Conservation (phyloP, 2,888 invertebrate genomes). For the Ectemnius continuus region DNA sequence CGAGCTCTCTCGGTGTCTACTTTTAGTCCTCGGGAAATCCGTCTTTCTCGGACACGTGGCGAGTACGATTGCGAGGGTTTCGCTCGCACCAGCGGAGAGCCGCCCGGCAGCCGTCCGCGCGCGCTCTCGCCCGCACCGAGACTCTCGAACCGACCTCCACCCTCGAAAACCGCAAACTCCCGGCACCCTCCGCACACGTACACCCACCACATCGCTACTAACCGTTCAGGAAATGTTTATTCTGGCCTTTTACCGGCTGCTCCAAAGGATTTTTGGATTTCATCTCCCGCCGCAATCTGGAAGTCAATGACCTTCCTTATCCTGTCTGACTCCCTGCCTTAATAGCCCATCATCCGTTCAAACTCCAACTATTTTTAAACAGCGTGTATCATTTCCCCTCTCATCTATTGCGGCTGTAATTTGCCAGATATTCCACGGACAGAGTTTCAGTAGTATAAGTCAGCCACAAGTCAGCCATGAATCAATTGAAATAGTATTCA, state of each 20-base stretch:
- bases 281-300: slow-evolving; percentile 46
- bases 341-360: neutral
- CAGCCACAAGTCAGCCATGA: no score
- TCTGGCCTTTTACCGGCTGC: slow-evolving; percentile 64
- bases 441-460: no score
- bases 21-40: slow-evolving; percentile 57
- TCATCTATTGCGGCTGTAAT: no score
- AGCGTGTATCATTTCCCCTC: no score
- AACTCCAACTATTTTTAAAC: neutral
- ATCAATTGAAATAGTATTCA: neutral
- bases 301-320: slow-evolving; percentile 49
- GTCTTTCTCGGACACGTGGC: slow-evolving; percentile 46
- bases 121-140: slow-evolving; percentile 54
- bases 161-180: slow-evolving; percentile 70
- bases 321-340: neutral
- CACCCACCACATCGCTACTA: slow-evolving; percentile 64
- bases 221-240: slow-evolving; percentile 74
- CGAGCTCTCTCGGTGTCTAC: slow-evolving; percentile 53
- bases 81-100: slow-evolving; percentile 44
- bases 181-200: slow-evolving; percentile 56
- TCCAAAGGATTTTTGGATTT: slow-evolving; percentile 70
- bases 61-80: slow-evolving; percentile 38
- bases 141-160: slow-evolving; percentile 66
- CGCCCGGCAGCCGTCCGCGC: slow-evolving; percentile 28
- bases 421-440: no score